Conservation (phyloP, 2,113 vertebrate species). For the Erpornis zantholeuca region DNA sequence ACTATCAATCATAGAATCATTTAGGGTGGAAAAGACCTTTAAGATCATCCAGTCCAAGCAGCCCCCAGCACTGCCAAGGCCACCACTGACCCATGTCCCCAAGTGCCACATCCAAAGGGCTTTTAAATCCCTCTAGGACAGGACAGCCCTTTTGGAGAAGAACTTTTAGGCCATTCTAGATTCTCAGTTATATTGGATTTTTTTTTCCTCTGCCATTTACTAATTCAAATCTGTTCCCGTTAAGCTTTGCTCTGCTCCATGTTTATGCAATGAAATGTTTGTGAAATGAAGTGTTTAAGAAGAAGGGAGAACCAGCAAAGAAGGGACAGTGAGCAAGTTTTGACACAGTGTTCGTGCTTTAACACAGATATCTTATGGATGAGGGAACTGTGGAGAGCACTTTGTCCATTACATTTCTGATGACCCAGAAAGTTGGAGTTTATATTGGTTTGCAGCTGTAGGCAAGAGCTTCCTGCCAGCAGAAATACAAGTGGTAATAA, state of each 20-base stretch:
- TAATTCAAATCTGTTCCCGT: fast-evolving
- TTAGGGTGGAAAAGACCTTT: neutral
- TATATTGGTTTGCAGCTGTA: constrained; percentile 28
- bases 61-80: neutral
- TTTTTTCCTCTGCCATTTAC: neutral
- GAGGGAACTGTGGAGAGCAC: neutral
- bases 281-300: neutral
- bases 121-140: neutral
- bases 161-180: too few relatives aligned
- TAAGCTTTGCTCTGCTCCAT: neutral
- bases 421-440: constrained; percentile 22
- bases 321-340: neutral
- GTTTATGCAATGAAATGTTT: neutral
- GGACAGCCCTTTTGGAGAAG: neutral
- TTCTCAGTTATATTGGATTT: neutral
- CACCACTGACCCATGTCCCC: neutral
- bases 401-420: neutral
- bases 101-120: neutral
- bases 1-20: neutral
- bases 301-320: neutral
- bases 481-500: constrained; percentile 37
- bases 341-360: neutral
- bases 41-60: neutral
- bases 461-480: constrained; percentile 27
- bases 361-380: neutral